Conservation (phyloP, 2,888 invertebrate species). For the Prosopocoilus inquinatus region DNA sequence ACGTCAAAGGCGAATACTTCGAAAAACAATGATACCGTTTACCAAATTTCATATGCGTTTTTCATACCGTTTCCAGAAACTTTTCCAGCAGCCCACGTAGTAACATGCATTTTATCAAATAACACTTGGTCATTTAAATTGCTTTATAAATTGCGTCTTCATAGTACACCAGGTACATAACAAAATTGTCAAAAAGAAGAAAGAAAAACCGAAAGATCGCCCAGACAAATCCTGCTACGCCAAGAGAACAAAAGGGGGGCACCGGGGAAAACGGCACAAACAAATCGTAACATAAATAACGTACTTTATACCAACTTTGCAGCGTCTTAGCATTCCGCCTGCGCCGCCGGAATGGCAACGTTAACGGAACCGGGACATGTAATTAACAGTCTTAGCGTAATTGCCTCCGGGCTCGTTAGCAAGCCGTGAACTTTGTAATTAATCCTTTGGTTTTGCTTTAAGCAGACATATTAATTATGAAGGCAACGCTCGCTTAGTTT, state of each 20-base stretch:
- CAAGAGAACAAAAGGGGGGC: neutral
- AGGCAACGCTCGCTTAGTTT: slow-evolving; percentile 43
- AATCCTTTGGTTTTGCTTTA: slow-evolving; percentile 53
- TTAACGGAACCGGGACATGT: slow-evolving; percentile 40
- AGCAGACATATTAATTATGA: slow-evolving; percentile 52
- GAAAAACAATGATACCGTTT: no score
- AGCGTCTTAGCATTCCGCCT: slow-evolving; percentile 34
- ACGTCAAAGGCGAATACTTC: no score
- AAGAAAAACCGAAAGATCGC: no score
- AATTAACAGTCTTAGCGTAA: slow-evolving; percentile 55
- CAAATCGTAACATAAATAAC: slow-evolving; percentile 35
- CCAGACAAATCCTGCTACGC: neutral
- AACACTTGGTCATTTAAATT: no score
- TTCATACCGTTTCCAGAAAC: no score
- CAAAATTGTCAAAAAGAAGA: no score
- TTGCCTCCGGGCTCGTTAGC: slow-evolving; percentile 55
- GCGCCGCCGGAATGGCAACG: slow-evolving; percentile 22
- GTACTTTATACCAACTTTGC: slow-evolving; percentile 39
- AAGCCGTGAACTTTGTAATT: slow-evolving; percentile 56
- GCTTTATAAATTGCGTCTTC: no score
- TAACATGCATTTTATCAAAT: no score
- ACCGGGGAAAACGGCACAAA: slow-evolving; percentile 15
- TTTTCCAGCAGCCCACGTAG: no score
- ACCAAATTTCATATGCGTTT: no score
- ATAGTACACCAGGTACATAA: no score